Conservation (phyloP, 2,797 vertebrate genomes). For the Enteromius afrohamiltoni region DNA sequence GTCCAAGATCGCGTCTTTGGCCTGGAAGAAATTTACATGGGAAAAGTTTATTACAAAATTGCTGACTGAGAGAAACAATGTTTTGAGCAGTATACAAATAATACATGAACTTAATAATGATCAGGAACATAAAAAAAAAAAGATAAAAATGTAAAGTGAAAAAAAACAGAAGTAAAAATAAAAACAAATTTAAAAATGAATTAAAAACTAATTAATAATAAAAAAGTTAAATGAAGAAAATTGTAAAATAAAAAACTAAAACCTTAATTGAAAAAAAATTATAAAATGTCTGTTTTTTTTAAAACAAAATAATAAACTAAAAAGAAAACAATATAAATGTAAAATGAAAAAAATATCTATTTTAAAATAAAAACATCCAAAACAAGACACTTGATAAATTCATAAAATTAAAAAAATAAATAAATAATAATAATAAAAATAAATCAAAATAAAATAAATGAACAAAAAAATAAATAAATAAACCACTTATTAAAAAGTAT, state of each 20-base stretch:
- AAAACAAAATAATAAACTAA: not conserved
- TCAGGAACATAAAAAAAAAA: not conserved
- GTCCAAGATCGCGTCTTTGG: conserved; percentile 91
- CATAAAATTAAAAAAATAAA: not conserved
- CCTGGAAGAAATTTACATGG: conserved; percentile 73
- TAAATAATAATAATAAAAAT: too few species aligned
- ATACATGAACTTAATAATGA: not conserved
- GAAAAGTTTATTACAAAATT: not conserved
- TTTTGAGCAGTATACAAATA: not conserved
- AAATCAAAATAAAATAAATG: not conserved
- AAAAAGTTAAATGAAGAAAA: not conserved
- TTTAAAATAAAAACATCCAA: not conserved
- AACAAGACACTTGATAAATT: not conserved
- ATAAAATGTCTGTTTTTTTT: not conserved
- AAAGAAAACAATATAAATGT: not conserved
- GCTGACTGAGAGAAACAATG: too few species aligned
- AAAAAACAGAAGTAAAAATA: not conserved
- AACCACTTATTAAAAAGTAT: not conserved
- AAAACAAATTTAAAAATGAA: not conserved
- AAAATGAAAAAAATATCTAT: not conserved
- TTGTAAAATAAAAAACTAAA: not conserved
- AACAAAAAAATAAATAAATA: not conserved
- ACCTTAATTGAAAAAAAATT: not conserved
- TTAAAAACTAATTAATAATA: not conserved
- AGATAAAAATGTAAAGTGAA: not conserved